These are phyloP conservation scores for Lycocerus yunnanus DNA, from an alignment of 2,888 invertebrate species.

Conservation along the genomic window DNA sequence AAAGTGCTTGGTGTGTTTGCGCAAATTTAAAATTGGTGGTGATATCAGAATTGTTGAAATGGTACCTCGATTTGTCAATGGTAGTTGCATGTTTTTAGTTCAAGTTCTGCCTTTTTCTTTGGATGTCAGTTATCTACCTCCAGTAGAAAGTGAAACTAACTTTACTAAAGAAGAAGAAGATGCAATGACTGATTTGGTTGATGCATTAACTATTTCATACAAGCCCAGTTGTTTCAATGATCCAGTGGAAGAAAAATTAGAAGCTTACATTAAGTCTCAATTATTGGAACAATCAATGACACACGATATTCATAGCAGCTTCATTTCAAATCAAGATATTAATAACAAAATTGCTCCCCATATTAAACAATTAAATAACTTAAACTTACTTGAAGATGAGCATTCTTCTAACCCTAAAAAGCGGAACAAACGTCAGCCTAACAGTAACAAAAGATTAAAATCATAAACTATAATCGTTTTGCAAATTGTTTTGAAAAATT, in stretches of 20 bases:
- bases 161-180: conserved; percentile 4
- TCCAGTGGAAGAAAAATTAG: conserved; percentile 12
- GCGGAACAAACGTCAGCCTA: not conserved
- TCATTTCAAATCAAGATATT: conserved; percentile 5
- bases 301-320: conserved; percentile 5
- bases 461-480: not conserved
- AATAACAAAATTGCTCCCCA: conserved; percentile 1
- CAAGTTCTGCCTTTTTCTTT: conserved; percentile 10
- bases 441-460: not conserved
- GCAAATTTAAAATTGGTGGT: conserved; percentile 12
- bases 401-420: not conserved
- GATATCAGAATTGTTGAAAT: conserved; percentile 19
- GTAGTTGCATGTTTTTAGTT: conserved; percentile 17
- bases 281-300: conserved; percentile 7
- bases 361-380: not conserved
- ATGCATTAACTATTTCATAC: conserved; percentile 21
- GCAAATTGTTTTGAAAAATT: not conserved
- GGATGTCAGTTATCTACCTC: conserved; percentile 6
- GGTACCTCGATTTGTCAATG: conserved; percentile 20
- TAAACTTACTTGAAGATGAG: not conserved
- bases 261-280: conserved; percentile 22
- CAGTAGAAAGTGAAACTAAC: not conserved
- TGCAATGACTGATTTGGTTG: conserved; percentile 9
- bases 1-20: conserved; percentile 15
- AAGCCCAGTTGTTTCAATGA: conserved; percentile 15